These are phyloP conservation scores for Cavia porcellus DNA, from an alignment of 2,113 vertebrate genomes.

Conservation along the genomic window DNA sequence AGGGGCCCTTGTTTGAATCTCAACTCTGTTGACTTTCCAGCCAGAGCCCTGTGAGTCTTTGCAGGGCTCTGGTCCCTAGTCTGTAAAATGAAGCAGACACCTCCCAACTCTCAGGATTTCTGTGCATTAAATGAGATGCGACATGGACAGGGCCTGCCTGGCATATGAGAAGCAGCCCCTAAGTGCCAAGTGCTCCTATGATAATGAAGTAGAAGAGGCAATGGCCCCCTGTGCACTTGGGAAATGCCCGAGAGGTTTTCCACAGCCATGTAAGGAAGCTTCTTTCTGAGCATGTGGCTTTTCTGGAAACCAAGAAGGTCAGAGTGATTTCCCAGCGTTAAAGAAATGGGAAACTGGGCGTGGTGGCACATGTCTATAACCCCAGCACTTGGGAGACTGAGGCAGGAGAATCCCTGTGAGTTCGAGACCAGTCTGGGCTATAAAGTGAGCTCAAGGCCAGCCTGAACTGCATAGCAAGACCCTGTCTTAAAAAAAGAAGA, in stretches of 20 bases:
- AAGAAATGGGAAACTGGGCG: not conserved
- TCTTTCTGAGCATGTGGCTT: not conserved
- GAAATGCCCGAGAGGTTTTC: not conserved
- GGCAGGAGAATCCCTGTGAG: too few relatives aligned
- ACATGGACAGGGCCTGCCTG: not conserved
- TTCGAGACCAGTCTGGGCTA: too few relatives aligned
- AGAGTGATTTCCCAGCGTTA: not conserved
- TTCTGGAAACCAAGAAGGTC: not conserved
- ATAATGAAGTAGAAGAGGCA: not conserved
- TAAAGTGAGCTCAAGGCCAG: too few relatives aligned
- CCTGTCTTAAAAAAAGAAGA: too few relatives aligned
- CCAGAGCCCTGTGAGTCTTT: not conserved
- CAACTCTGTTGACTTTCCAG: not conserved
- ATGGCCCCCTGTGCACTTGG: not conserved
- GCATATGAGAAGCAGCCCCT: not conserved
- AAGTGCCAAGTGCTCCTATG: fast-evolving
- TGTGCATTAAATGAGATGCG: not conserved
- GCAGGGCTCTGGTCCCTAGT: too few relatives aligned
- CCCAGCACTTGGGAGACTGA: too few relatives aligned
- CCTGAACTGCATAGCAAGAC: too few relatives aligned
- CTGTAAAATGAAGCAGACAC: not conserved
- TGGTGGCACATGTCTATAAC: too few relatives aligned
- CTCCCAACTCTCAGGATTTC: not conserved
- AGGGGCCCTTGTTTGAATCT: not conserved
- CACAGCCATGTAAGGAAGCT: not conserved